Base-by-base conservation (phyloP, 2,888 invertebrate species). In the Drosophila tripunctata region DNA sequence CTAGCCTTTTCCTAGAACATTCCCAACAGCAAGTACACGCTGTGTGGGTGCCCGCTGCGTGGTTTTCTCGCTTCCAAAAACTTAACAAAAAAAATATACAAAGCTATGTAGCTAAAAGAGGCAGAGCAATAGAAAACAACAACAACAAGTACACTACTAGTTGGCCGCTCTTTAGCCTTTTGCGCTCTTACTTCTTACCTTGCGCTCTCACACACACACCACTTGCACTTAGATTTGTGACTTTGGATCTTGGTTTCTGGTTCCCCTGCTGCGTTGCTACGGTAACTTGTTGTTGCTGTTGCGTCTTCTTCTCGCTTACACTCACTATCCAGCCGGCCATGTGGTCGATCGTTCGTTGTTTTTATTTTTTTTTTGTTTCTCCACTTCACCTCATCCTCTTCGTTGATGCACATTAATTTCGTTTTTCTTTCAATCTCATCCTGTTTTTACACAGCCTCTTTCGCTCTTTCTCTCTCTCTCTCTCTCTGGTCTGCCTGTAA, bases 381-480 rank as follows among this genome's bases (percentile, higher is more conserved):
- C 30, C 19, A 36, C 15, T 27, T 58, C n/a, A n/a, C 61, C 22
- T 66, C 24, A 7, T 14, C 54, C 24, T 48, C 61, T 45, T 56
- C 44, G 30, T 60, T 30, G 22, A 15, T 65, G 44, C 67, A 51
- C 73, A 47, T 50, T 60, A 57, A 67, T 77, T 77, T 75, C 61
- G 61, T 77, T 84, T 81, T 76, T 74, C 70, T 76, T 87, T 84
- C 41, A 55, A 69, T 69, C 51, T 65, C 61, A 87, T 87, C 74
- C 78, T 67, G 64, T 58, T 76, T 27, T 38, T 31, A 40, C 38
- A 50, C 80, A 71, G 61, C 67, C 63, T 75, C 67, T 27, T 38
- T 24, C 24, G 17, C 45, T 30, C 30, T 31, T 36, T 45, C 8
- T 33, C 41, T 36, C 58, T 45, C 35, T 12, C 50, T 15, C 24